Percentiles rank a stretch among this genome's conserved stretches.
These are phyloP conservation scores for Euschistus heros DNA, from an alignment of 1,140 invertebrate genomes.

Conservation along the genomic window DNA sequence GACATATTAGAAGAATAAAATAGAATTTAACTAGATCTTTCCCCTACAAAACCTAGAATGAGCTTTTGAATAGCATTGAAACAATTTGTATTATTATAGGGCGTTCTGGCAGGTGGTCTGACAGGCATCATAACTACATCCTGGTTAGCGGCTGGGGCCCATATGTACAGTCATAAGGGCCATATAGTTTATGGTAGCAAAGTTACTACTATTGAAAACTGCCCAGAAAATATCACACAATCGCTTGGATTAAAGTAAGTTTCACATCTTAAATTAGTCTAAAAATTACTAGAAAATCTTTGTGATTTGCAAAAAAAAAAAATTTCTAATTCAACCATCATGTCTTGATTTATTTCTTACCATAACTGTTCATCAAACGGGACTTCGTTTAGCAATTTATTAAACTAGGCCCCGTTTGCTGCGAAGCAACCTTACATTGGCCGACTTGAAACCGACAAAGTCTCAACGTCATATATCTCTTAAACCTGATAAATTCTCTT, in stretches of 20 bases:
- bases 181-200: neutral
- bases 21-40: neutral
- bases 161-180: neutral
- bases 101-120: neutral
- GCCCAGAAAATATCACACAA: constrained; percentile 20
- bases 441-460: too few species aligned
- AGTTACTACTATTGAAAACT: constrained; percentile 20
- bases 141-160: neutral
- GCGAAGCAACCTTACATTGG: too few species aligned
- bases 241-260: constrained; percentile 16
- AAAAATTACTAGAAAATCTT: too few species aligned
- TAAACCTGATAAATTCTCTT: too few species aligned
- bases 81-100: neutral
- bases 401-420: too few species aligned
- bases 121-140: neutral
- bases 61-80: neutral
- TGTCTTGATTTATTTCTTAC: too few species aligned
- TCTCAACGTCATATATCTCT: too few species aligned
- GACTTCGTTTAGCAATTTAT: too few species aligned
- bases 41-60: neutral
- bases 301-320: too few species aligned
- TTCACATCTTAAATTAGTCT: neutral
- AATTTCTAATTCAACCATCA: too few species aligned
- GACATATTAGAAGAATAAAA: neutral
- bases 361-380: too few species aligned